Conservation (phyloP, 2,113 vertebrate genomes). For the Fregetta grallaria region DNA sequence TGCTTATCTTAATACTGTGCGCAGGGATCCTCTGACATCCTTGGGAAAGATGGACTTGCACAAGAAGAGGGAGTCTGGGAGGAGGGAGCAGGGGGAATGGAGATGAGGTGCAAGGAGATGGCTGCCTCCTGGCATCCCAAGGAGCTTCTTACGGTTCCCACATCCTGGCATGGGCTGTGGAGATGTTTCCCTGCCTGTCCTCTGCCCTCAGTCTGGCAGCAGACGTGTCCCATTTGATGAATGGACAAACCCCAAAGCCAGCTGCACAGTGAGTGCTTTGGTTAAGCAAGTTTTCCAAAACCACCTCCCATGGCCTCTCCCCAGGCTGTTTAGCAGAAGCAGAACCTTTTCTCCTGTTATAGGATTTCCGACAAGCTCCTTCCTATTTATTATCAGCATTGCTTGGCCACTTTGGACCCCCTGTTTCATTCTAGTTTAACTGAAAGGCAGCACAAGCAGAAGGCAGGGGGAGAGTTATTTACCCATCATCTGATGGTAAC, state of each 20-base stretch:
- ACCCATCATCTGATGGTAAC: background rate
- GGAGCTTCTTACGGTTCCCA: background rate
- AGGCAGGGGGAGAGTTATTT: background rate
- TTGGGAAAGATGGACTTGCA: constrained; percentile 42
- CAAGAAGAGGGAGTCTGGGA: background rate
- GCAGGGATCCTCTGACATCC: background rate
- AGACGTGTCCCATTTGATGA: background rate
- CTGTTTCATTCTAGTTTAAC: background rate
- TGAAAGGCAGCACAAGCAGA: background rate
- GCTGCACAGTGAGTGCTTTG: background rate
- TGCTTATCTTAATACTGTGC: background rate
- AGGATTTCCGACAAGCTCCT: background rate
- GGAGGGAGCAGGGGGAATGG: background rate
- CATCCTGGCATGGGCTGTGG: background rate
- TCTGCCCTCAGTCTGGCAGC: background rate
- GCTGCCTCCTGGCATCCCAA: background rate
- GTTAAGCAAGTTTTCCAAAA: background rate
- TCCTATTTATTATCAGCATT: background rate
- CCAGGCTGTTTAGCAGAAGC: background rate
- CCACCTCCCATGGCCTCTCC: background rate
- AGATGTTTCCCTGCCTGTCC: background rate
- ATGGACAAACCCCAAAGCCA: background rate
- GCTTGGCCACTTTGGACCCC: background rate
- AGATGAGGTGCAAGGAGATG: background rate
- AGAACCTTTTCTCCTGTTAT: background rate